Evolutionary conservation across 2,888 invertebrate genomes (phyloP), one percentile per base, ranked within the genome.

Genomic region (Cabera pusaria): DNA sequence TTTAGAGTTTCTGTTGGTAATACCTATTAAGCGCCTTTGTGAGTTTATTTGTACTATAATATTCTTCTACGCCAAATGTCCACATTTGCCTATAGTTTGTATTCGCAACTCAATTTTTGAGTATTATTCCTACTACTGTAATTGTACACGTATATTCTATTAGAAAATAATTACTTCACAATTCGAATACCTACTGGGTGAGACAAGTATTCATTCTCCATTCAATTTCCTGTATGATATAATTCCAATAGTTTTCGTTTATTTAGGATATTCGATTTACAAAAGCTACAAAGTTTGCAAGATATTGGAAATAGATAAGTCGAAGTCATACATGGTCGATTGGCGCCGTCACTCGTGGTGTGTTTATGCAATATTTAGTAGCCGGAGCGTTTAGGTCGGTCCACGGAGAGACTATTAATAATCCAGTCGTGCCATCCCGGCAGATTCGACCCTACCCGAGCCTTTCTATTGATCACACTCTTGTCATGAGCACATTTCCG

Each of bases 401-500:
- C 70, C 68, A 66, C 64, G 68, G 63, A 61, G 62, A 57, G 61
- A 71, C 77, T 74, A 83, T 82, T 80, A 80, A 81, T 82, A 80
- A 77, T 64, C 58, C 53, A 56, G 52, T 54, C 56, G 52, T 59
- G 64, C 68, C 70, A 64, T 64, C 68, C 56, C 49, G 49, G 52
- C 57, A 60, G 59, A 67, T 70, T 65, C 65, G 58, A 56, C 54
- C 70, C 65, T 65, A 70, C 69, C 72, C 36, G 32, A 22, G 42
- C 45, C 59, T 59, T 59, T 72, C 74, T 78, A 81, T 82, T 81
- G 82, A 82, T 80, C 76, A 76, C 66, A 65, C 71, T 79, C 75
- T 72, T 80, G 83, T 82, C 82, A 78, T 75, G 70, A 68, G 70
- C 76, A 81, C 74, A 75, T 79, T 79, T 70, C 62, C 71, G 64